Evolutionary conservation across 2,113 vertebrate species (phyloP).

Genomic region (Ammodramus savannarum): DNA sequence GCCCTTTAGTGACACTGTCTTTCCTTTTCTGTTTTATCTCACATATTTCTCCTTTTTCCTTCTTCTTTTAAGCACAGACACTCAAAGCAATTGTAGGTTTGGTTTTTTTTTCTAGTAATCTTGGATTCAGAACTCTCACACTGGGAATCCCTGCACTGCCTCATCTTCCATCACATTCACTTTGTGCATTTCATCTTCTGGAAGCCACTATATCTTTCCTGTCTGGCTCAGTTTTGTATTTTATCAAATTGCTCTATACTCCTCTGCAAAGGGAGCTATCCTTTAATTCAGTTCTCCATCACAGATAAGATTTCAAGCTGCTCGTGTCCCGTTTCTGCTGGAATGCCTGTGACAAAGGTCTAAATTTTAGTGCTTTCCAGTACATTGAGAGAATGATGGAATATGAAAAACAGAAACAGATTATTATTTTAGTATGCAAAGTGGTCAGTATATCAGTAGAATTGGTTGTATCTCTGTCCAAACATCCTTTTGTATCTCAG

Average conservation of each 20-base stretch:
- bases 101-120: neutral
- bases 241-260: neutral
- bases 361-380: neutral
- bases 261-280: neutral
- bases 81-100: neutral
- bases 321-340: accelerated
- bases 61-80: neutral
- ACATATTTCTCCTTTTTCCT: neutral
- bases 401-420: neutral
- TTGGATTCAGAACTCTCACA: neutral
- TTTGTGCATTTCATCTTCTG: neutral
- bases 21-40: neutral
- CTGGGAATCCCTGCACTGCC: neutral
- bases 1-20: neutral
- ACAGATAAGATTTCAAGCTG: neutral
- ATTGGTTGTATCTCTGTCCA: neutral
- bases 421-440: neutral
- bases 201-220: neutral
- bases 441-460: neutral
- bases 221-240: neutral
- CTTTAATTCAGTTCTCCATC: neutral
- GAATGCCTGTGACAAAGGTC: neutral
- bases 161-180: neutral
- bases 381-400: neutral
- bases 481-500: neutral